Evolutionary conservation across 2,113 vertebrate species (phyloP).

Genomic region (Heterochromis multidens): DNA sequence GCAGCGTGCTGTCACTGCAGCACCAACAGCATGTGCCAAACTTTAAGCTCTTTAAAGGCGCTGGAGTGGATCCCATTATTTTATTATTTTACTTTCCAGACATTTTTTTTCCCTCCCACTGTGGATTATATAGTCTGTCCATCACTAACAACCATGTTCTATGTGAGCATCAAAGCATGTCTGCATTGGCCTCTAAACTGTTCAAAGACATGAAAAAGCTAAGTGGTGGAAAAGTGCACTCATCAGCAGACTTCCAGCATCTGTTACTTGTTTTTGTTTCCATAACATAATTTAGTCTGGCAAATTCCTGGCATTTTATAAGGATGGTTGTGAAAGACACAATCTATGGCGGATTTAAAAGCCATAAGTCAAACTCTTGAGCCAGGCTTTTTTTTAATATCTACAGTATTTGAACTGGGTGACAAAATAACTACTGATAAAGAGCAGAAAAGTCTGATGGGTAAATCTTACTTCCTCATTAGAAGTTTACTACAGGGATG

Average conservation of each 20-base stretch:
- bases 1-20: not conserved
- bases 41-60: not conserved
- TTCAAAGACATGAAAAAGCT: constrained; percentile 28
- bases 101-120: not conserved
- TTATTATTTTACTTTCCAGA: not conserved
- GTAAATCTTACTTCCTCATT: not conserved
- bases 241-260: constrained; percentile 40
- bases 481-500: not conserved
- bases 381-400: constrained; percentile 6
- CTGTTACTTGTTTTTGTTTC: constrained; percentile 46
- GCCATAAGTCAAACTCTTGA: not conserved
- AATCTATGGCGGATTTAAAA: not conserved
- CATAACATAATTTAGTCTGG: not conserved
- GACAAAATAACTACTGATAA: not conserved
- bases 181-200: constrained; percentile 26
- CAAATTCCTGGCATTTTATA: constrained; percentile 18
- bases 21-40: not conserved
- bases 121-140: not conserved
- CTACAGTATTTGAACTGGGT: not conserved
- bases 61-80: not conserved
- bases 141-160: not conserved
- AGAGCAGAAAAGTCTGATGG: not conserved
- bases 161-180: constrained; percentile 29
- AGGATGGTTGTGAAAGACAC: not conserved
- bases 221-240: constrained; percentile 18